These are phyloP conservation scores for Zelleria hepariella DNA, from an alignment of 2,888 invertebrate genomes.

Conservation along the genomic window DNA sequence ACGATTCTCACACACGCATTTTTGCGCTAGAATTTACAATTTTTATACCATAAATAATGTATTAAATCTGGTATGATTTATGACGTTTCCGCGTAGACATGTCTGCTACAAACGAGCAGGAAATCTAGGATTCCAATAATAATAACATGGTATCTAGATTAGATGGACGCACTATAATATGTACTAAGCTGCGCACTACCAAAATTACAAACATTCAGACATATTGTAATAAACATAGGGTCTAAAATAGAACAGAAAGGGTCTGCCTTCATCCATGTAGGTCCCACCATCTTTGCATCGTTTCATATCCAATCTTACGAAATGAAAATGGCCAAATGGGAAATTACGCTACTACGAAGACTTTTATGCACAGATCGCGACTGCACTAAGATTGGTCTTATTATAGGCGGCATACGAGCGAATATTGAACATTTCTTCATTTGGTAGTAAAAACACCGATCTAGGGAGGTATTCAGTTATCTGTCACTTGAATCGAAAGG, in stretches of 20 bases:
- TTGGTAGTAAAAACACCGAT: not conserved
- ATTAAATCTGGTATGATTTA: not conserved
- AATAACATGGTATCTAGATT: not conserved
- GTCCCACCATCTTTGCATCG: not conserved
- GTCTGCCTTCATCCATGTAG: not conserved
- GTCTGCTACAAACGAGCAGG: not conserved
- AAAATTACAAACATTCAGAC: not conserved
- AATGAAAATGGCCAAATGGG: not conserved
- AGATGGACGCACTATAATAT: not conserved
- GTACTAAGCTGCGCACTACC: not conserved
- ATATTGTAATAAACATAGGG: not conserved
- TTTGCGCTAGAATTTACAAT: not conserved
- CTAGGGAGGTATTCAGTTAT: not conserved
- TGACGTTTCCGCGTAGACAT: not conserved
- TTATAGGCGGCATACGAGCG: too few species aligned
- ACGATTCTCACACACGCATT: not conserved
- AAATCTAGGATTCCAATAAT: not conserved
- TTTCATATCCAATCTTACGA: not conserved
- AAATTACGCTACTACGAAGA: too few species aligned
- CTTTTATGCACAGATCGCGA: too few species aligned
- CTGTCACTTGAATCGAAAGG: not conserved
- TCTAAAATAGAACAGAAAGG: not conserved
- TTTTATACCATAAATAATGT: not conserved
- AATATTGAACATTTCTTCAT: not conserved
- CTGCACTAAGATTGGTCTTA: too few species aligned